Base-by-base conservation (phyloP, 2,113 vertebrate species). In the Microcebus jonahi region DNA sequence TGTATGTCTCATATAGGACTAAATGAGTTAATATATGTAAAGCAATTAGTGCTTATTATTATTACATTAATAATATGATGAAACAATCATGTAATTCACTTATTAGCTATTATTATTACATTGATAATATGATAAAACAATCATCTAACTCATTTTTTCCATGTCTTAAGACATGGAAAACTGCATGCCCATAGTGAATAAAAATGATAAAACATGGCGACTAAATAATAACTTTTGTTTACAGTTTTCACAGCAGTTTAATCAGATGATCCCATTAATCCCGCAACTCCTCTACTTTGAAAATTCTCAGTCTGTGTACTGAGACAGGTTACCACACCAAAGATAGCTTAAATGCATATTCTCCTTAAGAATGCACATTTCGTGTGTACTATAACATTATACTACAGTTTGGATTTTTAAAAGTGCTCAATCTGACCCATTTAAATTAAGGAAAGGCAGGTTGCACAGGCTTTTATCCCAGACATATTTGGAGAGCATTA, bases 401-500 rank as follows among this genome's bases (percentile, higher is more conserved):
- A 70, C 57, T 61, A 67, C 73, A 86, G 86, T 91, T 97, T 55
- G 76, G 83, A 81, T 90, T 97, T 90, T 94, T 57, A 8, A 94
- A 97, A 94, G 71, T 94, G 59, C 61, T 95, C 89, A 71, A 68
- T 85, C 90, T 92, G 84, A 82, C 88, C 75, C 93, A 88, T 92
- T 81, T 95, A 90, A 97, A 94, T 95, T 61, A 92, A 95, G 90
- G 81, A 96, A 95, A 97, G 87, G 83, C 94, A 96, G 75, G 94
- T 96, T 95, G 71, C 45, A 25, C 81, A 93, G 94, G 97, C 97
- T 98, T 98, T 98, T 97, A 97, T 95, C 97, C 79, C 82, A 94
- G 90, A 48, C 80, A 79, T 93, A 96, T 97, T 95, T 97, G 87
- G 95, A 97, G 95, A 97, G 95, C 98, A 97, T 98, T 98, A 98